Evolutionary conservation across 2,888 invertebrate genomes (phyloP), one percentile per base, ranked within the genome.

Genomic region (Phragmatobia fuliginosa): DNA sequence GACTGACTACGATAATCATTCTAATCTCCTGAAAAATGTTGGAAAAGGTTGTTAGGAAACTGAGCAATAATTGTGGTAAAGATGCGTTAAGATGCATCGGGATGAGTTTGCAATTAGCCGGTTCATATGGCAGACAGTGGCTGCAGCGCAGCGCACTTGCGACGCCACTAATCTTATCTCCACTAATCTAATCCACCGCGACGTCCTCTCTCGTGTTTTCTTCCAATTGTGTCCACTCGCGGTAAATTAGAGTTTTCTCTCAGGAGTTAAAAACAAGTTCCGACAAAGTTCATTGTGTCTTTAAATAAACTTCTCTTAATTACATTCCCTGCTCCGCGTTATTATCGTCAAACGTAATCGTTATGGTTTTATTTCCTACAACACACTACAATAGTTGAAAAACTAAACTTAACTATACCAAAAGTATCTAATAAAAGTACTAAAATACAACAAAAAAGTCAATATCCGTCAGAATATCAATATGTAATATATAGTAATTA

Each of bases 221-320:
- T 94, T 94, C 90, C 91, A 94, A 92, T 94, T 92, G 94, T 92
- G 94, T 93, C 92, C 93, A 94, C 90, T 93, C 92, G 88, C 91
- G 92, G 91, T 93, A 91, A 93, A 94, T 94, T 94, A 93, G 90
- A 90, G 87, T 91, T 92, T 90, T 91, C 94, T 92, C 92, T 77
- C 70, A 92, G 85, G 93, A 91, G 82, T 89, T 87, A 80, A 87
- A 88, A 90, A 88, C 86, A 87, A 87, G 90, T 87, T 85, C 83
- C 82, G 85, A 86, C 85, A 80, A 82, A 84, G 88, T 90, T 89
- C 86, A 88, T 87, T 89, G 87, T 83, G 86, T 81, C 83, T 82
- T 38, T 71, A 87, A 83, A 84, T 85, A 87, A 87, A 82, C 82
- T 80, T 81, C 80, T 78, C 85, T 82, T 78, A 81, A 80, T 80